Evolutionary conservation across 2,797 vertebrate species (phyloP).

Genomic region (Kryptolebias ocellatus): DNA sequence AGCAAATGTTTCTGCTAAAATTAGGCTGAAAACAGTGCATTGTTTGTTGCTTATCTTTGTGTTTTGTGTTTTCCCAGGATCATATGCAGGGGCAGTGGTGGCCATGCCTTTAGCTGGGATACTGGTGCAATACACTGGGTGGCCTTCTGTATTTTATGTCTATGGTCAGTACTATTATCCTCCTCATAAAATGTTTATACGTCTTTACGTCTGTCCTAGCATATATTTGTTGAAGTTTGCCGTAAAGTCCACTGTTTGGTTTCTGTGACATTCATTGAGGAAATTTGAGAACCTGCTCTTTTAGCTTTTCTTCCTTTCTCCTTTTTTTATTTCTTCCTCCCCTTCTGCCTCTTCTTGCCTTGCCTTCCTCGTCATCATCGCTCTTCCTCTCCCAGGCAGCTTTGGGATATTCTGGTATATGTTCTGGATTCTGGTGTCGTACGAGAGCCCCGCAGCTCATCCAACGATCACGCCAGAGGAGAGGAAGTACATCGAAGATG

Average conservation of each 20-base stretch:
- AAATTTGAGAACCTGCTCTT: not conserved
- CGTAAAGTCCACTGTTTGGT: not conserved
- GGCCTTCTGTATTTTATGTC: constrained; percentile 96
- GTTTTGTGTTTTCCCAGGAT: constrained; percentile 80
- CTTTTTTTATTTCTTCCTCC: not conserved
- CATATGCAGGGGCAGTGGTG: constrained; percentile 94
- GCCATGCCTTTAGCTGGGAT: constrained; percentile 97
- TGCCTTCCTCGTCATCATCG: not conserved
- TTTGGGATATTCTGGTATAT: constrained; percentile 97
- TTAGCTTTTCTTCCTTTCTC: not conserved
- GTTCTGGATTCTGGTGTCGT: constrained; percentile 97
- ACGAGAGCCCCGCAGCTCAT: constrained; percentile 95
- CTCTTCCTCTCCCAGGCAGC: constrained; percentile 80
- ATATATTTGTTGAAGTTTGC: too few relatives aligned
- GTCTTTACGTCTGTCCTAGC: too few relatives aligned
- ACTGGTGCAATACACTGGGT: constrained; percentile 94
- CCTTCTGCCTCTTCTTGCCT: not conserved
- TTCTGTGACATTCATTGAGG: not conserved
- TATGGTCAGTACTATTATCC: constrained; percentile 85
- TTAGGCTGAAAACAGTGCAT: not conserved
- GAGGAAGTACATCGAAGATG: constrained; percentile 96
- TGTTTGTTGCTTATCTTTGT: not conserved
- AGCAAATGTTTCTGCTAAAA: not conserved
- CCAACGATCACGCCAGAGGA: constrained; percentile 96
- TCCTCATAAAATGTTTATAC: not conserved